These are phyloP conservation scores for Piprites chloris DNA, from an alignment of 2,113 vertebrate species.

Conservation along the genomic window DNA sequence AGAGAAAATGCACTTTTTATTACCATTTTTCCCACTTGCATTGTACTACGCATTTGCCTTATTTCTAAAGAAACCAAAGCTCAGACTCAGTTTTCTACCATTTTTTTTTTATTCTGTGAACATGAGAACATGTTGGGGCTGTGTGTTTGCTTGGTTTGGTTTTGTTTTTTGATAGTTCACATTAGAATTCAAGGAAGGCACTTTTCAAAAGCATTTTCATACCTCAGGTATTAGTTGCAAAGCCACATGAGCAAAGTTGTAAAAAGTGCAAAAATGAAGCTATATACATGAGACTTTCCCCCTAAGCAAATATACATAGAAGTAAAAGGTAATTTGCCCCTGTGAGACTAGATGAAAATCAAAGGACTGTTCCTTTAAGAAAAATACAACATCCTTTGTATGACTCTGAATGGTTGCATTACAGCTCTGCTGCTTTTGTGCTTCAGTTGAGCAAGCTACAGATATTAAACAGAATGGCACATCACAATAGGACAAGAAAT, in stretches of 20 bases:
- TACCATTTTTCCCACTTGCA: fast-evolving
- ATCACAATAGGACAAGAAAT: not conserved
- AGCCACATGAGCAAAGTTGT: not conserved
- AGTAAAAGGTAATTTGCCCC: not conserved
- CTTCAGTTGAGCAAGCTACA: constrained; percentile 8
- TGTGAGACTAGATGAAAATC: not conserved
- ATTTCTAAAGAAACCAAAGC: not conserved
- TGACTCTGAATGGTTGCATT: not conserved
- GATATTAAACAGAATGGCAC: constrained; percentile 7
- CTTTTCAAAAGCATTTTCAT: not conserved
- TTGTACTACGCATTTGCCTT: not conserved
- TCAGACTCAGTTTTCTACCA: not conserved
- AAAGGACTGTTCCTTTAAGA: not conserved
- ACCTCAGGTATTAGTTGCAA: not conserved
- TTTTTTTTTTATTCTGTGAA: not conserved
- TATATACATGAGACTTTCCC: not conserved
- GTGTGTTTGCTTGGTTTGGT: not conserved
- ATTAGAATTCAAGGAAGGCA: not conserved
- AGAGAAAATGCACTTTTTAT: not conserved
- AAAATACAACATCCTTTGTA: not conserved
- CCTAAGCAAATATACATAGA: not conserved
- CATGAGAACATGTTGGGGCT: not conserved
- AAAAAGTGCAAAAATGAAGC: not conserved
- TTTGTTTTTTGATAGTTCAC: not conserved
- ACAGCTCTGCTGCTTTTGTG: not conserved